Evolutionary conservation across 2,113 vertebrate genomes (phyloP).

Genomic region (Lophotis ruficrista): DNA sequence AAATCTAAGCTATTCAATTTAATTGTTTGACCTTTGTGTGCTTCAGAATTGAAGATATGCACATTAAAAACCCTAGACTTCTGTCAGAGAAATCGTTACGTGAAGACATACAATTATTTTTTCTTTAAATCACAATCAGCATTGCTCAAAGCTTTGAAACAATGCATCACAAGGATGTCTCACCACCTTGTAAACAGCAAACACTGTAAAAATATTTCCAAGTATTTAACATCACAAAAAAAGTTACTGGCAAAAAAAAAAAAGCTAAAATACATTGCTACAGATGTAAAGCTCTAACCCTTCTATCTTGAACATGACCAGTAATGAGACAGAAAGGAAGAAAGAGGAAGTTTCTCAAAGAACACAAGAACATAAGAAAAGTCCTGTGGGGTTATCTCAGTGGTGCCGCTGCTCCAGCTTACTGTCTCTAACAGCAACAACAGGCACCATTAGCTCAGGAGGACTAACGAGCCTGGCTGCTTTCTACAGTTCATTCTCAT

Average conservation of each 20-base stretch:
- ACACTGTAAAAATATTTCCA: neutral
- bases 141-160: neutral
- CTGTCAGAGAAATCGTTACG: neutral
- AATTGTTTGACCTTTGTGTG: neutral
- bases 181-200: neutral
- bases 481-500: neutral
- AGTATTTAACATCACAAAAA: neutral
- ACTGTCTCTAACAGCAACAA: neutral
- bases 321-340: neutral
- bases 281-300: neutral
- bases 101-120: neutral
- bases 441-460: neutral
- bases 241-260: neutral
- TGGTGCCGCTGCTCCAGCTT: neutral
- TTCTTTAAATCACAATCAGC: neutral
- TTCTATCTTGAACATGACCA: neutral
- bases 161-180: neutral
- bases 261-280: neutral
- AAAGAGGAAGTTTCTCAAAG: neutral
- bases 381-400: fast-evolving
- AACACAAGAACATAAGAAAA: neutral
- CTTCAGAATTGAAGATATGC: neutral
- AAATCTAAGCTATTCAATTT: neutral
- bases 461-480: neutral
- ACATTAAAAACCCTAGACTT: neutral